Base-by-base conservation (phyloP, 2,113 vertebrate genomes). In the Pristiophorus japonicus region DNA sequence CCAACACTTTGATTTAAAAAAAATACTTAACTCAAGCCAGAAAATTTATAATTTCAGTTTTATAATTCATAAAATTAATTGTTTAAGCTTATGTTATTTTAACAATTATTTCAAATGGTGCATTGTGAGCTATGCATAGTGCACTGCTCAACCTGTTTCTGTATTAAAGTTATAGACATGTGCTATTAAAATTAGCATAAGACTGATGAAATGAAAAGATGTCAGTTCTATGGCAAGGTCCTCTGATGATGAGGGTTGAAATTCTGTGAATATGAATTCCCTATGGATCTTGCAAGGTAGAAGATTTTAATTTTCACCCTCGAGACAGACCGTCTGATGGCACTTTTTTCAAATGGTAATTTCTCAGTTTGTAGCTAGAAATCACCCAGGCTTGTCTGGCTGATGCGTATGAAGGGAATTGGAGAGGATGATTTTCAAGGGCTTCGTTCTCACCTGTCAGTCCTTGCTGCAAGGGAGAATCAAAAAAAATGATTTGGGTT, bases 301-400 rank as follows among this genome's bases (percentile, higher is more conserved):
- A 95, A 96, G 85, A 96, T 81, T 96, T 96, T 97, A 96, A 96
- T 97, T 97, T 96, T 96, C 96, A 96, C 96, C 96, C 95, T 0
- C 70, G 95, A 96, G 96, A 96, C 96, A 96, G 96, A 96, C 96
- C 96, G 85, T 94, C 1, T 62, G 85, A 95, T 38, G 93, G 87
- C 96, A 3, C 20, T 96, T 84, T 95, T 51, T 20, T 95, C 96
- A 96, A 96, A 97, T 97, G 96, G 96, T 96, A 96, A 97, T 97
- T 96, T 47, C 0, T 96, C 96, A 96, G 96, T 96, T 96, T 97
- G 97, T 98, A 98, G 98, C 98, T 98, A 98, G 98, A 97, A 98
- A 97, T 98, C 98, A 98, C 97, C 97, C 96, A 97, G 97, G 97
- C 98, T 97, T 98, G 97, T 97, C 98, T 97, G 97, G 96, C 96